phyloP scores from a whole-genome alignment of 2,797 vertebrate species.

The Myotis myotis region DNA sequence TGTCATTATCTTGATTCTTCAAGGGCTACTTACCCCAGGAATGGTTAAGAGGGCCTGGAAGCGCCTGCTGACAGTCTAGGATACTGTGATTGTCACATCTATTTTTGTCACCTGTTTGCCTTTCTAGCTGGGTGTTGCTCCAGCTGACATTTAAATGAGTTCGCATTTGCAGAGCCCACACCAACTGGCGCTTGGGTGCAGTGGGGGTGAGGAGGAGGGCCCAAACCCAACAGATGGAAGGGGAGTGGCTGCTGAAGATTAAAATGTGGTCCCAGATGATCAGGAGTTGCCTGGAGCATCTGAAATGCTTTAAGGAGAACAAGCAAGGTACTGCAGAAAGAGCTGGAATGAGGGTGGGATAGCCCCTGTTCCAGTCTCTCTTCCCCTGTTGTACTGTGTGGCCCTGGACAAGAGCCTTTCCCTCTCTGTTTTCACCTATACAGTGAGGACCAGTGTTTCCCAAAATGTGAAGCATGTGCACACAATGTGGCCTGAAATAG shows the following conservation, averaged over 20 bases:
- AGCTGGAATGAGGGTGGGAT: background rate
- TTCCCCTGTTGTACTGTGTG: background rate
- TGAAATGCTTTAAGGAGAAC: background rate
- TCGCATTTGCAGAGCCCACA: slow-evolving; percentile 47
- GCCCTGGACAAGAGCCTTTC: background rate
- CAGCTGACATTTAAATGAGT: slow-evolving; percentile 74
- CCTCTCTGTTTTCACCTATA: background rate
- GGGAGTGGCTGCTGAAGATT: background rate
- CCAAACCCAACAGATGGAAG: slow-evolving; percentile 39
- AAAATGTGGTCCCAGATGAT: background rate
- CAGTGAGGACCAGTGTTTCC: background rate
- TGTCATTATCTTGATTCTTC: background rate
- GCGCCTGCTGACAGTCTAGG: slow-evolving; percentile 38
- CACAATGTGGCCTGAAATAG: background rate
- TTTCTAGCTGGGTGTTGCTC: slow-evolving; percentile 51
- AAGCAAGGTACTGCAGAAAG: background rate
- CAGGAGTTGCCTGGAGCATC: background rate
- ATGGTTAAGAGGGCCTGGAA: slow-evolving; percentile 58
- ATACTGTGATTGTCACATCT: slow-evolving; percentile 73
- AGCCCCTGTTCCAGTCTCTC: background rate
- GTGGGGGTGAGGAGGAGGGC: background rate
- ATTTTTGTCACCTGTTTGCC: slow-evolving; percentile 75
- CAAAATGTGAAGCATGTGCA: background rate
- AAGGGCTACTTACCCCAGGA: background rate
- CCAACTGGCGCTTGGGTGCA: slow-evolving; percentile 48